These are phyloP conservation scores for Xylophagus ater DNA, from an alignment of 2,888 invertebrate genomes.

Conservation along the genomic window DNA sequence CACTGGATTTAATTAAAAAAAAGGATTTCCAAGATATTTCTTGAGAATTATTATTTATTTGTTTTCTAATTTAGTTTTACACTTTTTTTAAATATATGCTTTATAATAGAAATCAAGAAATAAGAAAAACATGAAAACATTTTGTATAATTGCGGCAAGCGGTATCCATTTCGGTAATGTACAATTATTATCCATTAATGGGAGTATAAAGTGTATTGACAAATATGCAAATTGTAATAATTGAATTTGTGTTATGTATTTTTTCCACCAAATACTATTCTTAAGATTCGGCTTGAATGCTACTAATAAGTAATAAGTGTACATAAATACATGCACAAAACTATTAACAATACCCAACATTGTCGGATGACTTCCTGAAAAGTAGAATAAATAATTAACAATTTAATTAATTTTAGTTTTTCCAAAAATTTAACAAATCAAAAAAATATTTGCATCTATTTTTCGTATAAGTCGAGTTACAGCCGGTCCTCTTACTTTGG, in stretches of 20 bases:
- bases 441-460: too few species aligned
- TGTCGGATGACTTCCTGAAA: slow-evolving; percentile 57
- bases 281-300: slow-evolving; percentile 55
- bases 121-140: slow-evolving; percentile 35
- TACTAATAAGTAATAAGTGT: slow-evolving; percentile 63
- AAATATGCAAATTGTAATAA: slow-evolving; percentile 40
- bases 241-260: slow-evolving; percentile 67
- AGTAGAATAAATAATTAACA: too few species aligned
- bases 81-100: slow-evolving; percentile 25
- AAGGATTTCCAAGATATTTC: too few species aligned
- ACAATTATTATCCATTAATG: slow-evolving; percentile 23
- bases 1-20: too few species aligned
- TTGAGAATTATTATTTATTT: too few species aligned
- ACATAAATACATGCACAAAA: slow-evolving; percentile 75
- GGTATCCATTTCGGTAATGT: slow-evolving; percentile 25
- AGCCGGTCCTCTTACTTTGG: too few species aligned
- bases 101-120: slow-evolving; percentile 36
- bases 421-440: too few species aligned
- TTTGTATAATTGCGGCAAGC: slow-evolving; percentile 29
- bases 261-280: slow-evolving; percentile 66
- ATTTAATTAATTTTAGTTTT: too few species aligned
- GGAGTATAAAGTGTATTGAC: slow-evolving; percentile 3
- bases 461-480: too few species aligned
- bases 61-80: too few species aligned
- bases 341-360: slow-evolving; percentile 61